phyloP scores from a whole-genome alignment of 2,797 vertebrate genomes.

The Syngnathus rostellatus region DNA sequence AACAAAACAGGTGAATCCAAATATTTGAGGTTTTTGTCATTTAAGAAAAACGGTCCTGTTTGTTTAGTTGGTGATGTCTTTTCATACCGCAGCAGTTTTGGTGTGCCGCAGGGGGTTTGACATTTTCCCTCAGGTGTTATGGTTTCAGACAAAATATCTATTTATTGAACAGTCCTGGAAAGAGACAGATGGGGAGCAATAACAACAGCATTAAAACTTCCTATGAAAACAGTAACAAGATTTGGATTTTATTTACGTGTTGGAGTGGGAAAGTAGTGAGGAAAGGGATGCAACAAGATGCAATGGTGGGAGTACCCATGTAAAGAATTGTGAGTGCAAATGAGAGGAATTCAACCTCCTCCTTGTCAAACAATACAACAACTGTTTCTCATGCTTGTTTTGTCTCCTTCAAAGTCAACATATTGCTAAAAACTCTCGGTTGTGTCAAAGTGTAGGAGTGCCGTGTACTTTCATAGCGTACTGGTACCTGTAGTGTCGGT shows the following conservation, averaged over 20 bases:
- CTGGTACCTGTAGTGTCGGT: background rate
- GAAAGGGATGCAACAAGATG: background rate
- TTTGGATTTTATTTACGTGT: background rate
- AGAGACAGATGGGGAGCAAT: background rate
- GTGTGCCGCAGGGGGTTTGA: background rate
- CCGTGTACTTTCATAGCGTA: background rate
- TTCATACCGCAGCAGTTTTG: background rate
- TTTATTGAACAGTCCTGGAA: background rate
- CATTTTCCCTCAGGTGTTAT: background rate
- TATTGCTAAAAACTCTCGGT: background rate
- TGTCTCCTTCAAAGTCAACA: background rate
- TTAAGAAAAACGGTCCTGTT: background rate
- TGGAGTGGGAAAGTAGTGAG: background rate
- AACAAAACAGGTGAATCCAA: constrained; percentile 55
- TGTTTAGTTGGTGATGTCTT: background rate
- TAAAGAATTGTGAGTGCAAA: background rate
- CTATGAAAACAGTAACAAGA: background rate
- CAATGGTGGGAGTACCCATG: background rate
- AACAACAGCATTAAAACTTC: background rate
- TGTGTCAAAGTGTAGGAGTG: background rate
- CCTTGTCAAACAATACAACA: background rate
- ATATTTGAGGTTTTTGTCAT: background rate
- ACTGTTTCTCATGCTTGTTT: background rate
- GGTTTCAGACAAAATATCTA: too few relatives aligned
- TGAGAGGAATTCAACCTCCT: background rate